These are phyloP conservation scores for Xenops minutus DNA, from an alignment of 2,797 vertebrate species.

Conservation along the genomic window DNA sequence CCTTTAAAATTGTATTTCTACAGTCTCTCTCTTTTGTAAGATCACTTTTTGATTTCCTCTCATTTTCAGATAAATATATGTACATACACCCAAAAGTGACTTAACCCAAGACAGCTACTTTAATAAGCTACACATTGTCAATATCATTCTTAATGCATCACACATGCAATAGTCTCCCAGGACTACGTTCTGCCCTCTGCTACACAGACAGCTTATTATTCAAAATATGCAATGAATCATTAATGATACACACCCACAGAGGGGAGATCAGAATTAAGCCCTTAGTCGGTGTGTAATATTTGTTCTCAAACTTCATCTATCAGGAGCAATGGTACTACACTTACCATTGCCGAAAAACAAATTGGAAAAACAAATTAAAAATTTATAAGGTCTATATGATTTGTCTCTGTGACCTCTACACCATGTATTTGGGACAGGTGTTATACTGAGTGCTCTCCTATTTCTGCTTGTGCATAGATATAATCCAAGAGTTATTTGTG, in stretches of 20 bases:
- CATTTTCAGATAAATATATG: conserved; percentile 14
- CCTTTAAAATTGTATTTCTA: not conserved
- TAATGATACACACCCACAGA: conserved; percentile 38
- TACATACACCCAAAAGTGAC: not conserved
- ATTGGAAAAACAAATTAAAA: not conserved
- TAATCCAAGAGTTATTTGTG: not conserved
- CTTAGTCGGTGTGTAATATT: not conserved
- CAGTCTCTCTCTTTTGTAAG: not conserved
- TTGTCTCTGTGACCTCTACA: not conserved
- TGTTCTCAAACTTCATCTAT: conserved; percentile 2
- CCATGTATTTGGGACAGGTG: not conserved
- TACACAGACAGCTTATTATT: conserved; percentile 53
- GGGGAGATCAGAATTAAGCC: conserved; percentile 41
- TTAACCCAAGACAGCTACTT: conserved; percentile 14
- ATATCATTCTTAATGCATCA: conserved; percentile 35
- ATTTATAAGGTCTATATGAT: not conserved
- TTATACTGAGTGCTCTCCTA: not conserved
- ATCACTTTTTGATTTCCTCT: not conserved
- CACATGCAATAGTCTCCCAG: conserved; percentile 24
- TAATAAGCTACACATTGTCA: conserved; percentile 32
- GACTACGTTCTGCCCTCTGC: conserved; percentile 11
- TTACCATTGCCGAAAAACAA: not conserved
- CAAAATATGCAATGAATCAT: conserved; percentile 62
- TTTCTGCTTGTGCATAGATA: not conserved
- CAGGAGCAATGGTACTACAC: not conserved